Conservation (phyloP, 2,888 invertebrate genomes). For the Molanna angustata region DNA sequence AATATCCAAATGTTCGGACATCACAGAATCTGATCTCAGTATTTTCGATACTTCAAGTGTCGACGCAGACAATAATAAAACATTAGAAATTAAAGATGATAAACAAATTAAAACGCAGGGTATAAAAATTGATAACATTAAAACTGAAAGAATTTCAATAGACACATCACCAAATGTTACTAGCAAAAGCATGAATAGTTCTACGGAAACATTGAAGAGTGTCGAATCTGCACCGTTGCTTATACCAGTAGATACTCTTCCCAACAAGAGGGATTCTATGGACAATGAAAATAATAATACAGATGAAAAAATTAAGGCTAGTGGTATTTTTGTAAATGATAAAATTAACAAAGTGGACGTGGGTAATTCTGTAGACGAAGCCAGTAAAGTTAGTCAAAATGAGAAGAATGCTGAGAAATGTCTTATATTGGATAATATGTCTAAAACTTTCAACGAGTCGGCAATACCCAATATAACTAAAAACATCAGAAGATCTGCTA, state of each 20-base stretch:
- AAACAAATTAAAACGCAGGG: constrained; percentile 4
- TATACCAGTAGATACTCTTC: constrained; percentile 23
- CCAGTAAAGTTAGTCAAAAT: constrained; percentile 35
- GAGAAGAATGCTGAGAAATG: constrained; percentile 57
- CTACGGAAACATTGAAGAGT: not conserved
- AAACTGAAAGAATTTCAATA: constrained; percentile 11
- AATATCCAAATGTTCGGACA: constrained; percentile 60
- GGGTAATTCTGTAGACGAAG: constrained; percentile 39
- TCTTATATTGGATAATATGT: constrained; percentile 56
- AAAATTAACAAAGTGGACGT: constrained; percentile 19
- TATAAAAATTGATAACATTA: constrained; percentile 9
- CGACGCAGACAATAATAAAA: constrained; percentile 19
- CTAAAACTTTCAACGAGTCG: constrained; percentile 54
- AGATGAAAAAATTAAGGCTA: constrained; percentile 23
- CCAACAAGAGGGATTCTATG: constrained; percentile 14
- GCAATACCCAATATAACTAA: constrained; percentile 43
- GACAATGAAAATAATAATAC: constrained; percentile 31
- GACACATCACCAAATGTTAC: constrained; percentile 2
- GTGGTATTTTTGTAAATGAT: constrained; percentile 16
- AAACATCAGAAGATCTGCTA: constrained; percentile 47
- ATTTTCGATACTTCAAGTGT: constrained; percentile 44
- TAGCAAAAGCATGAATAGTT: not conserved
- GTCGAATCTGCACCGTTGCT: not conserved
- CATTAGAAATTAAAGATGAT: constrained; percentile 15
- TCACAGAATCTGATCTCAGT: constrained; percentile 62